phyloP scores from a whole-genome alignment of 1,140 invertebrate species.

The Melipona quadrifasciata region DNA sequence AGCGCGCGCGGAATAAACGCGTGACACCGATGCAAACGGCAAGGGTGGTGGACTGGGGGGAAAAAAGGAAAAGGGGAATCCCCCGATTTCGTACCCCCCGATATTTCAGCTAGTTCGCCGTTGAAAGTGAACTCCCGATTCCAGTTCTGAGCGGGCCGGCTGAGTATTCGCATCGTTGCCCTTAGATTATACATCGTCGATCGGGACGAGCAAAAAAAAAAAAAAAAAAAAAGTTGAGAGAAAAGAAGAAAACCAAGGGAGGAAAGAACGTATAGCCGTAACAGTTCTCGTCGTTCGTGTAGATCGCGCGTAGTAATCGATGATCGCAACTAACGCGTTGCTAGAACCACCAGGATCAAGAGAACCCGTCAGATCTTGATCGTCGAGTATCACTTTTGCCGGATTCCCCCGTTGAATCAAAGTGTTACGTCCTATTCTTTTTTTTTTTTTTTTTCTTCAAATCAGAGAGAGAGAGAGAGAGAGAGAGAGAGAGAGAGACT shows the following conservation, averaged over 20 bases:
- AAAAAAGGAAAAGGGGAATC: slow-evolving; percentile 69
- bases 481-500: neutral
- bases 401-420: neutral
- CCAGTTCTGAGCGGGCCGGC: slow-evolving; percentile 76
- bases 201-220: neutral
- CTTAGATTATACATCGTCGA: neutral
- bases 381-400: neutral
- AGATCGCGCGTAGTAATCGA: slow-evolving; percentile 12
- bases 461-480: neutral
- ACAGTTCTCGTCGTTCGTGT: neutral
- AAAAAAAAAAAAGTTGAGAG: neutral
- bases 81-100: slow-evolving; percentile 60
- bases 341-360: slow-evolving; percentile 34
- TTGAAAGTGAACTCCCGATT: slow-evolving; percentile 53
- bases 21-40: slow-evolving; percentile 50
- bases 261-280: neutral
- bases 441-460: neutral
- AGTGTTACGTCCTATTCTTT: neutral
- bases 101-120: slow-evolving; percentile 56
- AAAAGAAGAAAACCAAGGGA: neutral
- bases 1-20: slow-evolving; percentile 55
- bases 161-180: slow-evolving; percentile 66
- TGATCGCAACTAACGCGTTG: neutral
- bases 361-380: slow-evolving; percentile 14
- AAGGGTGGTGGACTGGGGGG: slow-evolving; percentile 61